Conservation (phyloP, 2,797 vertebrate species). For the Oreonectes daqikongensis region DNA sequence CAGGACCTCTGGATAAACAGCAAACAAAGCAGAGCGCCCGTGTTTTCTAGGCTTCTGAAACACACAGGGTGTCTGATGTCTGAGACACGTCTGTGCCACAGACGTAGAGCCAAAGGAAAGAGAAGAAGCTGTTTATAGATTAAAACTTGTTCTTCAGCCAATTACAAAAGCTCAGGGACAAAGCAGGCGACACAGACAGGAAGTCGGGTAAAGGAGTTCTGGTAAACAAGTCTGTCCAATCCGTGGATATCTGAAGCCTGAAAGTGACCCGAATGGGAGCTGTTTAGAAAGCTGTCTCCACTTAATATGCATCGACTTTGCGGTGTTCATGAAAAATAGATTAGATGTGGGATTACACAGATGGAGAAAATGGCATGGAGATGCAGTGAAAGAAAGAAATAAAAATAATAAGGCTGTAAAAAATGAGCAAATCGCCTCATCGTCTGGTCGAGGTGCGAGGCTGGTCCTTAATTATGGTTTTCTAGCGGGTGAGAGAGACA, state of each 20-base stretch:
- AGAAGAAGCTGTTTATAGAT: not conserved
- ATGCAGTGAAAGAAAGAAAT: conserved; percentile 1
- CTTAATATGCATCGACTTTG: conserved; percentile 54
- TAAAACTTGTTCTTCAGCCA: not conserved
- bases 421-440: conserved; percentile 21
- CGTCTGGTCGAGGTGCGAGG: not conserved
- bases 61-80: not conserved
- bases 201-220: conserved; percentile 26
- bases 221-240: not conserved
- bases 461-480: conserved; percentile 45
- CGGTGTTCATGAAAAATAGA: conserved; percentile 59
- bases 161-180: not conserved
- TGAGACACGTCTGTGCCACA: not conserved
- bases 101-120: conserved; percentile 5
- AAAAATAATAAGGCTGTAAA: not conserved
- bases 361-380: conserved; percentile 8
- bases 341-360: conserved; percentile 41
- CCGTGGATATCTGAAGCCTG: not conserved
- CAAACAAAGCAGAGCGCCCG: not conserved
- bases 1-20: conserved; percentile 1
- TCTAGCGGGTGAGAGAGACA: not conserved
- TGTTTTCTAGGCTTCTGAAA: conserved; percentile 5
- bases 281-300: conserved; percentile 25
- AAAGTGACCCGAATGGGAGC: conserved; percentile 1
- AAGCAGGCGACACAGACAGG: not conserved